These are phyloP conservation scores for Festucalex cinctus DNA, from an alignment of 2,113 vertebrate species.

Conservation along the genomic window DNA sequence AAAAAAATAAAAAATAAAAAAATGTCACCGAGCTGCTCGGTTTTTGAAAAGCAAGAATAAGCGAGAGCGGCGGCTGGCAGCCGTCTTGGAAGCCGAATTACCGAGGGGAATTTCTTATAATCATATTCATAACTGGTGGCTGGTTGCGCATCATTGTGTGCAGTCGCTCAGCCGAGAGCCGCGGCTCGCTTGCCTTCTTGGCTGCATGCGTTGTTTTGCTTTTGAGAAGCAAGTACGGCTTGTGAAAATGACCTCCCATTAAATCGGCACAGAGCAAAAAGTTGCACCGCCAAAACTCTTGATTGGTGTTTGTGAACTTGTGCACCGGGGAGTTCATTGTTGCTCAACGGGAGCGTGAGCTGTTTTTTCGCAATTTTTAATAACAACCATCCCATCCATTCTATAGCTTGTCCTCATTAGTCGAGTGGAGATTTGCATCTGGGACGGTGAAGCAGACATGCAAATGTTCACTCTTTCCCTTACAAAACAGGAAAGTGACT, in stretches of 20 bases:
- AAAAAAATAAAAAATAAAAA: not conserved
- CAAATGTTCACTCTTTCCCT: no score
- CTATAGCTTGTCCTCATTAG: no score
- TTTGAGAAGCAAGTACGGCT: not conserved
- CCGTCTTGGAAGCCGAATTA: conserved; percentile 4
- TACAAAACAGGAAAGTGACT: no score
- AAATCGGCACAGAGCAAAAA: not conserved
- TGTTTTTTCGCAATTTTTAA: no score
- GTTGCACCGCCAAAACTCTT: not conserved
- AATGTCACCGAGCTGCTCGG: not conserved
- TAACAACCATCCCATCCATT: no score
- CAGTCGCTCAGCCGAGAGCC: no score
- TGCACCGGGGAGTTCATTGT: no score
- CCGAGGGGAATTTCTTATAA: not conserved
- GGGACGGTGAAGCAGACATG: no score
- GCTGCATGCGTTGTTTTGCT: not conserved
- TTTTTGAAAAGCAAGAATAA: not conserved
- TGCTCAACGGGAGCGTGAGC: no score
- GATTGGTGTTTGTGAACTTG: not conserved
- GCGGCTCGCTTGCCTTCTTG: not conserved
- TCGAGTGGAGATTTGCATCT: no score
- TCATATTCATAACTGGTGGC: conserved; percentile 23
- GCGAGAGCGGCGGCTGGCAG: not conserved
- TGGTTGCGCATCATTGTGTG: conserved; percentile 16
- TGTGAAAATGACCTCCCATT: no score